These are phyloP conservation scores for Pempheris klunzingeri DNA, from an alignment of 2,797 vertebrate genomes.

Conservation along the genomic window DNA sequence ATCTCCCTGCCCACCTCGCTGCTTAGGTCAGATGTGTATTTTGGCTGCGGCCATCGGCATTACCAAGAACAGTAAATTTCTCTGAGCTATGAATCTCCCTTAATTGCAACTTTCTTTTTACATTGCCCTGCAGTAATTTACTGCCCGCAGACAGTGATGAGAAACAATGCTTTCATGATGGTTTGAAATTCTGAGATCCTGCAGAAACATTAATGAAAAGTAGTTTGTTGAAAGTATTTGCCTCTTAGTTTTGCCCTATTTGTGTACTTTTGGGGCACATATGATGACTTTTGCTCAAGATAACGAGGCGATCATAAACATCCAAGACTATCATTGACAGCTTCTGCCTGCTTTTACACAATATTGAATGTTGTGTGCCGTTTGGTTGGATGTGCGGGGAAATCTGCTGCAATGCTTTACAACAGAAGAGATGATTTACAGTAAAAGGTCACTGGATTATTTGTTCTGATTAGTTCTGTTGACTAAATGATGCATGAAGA, in stretches of 20 bases:
- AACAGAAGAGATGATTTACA: neutral
- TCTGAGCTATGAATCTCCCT: slow-evolving; percentile 74
- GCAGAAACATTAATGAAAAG: neutral
- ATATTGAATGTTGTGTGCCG: neutral
- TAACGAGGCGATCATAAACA: neutral
- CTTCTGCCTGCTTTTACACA: neutral
- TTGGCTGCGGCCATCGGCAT: slow-evolving; percentile 45
- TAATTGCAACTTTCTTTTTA: slow-evolving; percentile 71
- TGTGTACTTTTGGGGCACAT: neutral
- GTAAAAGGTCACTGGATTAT: neutral
- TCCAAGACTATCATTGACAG: neutral
- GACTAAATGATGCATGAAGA: slow-evolving; percentile 18
- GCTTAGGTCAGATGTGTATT: slow-evolving; percentile 71
- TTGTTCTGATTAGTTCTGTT: neutral
- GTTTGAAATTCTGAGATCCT: slow-evolving; percentile 32
- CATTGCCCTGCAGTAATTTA: slow-evolving; percentile 49
- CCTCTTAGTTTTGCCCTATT: neutral
- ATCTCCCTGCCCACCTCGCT: slow-evolving; percentile 34
- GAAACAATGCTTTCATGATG: slow-evolving; percentile 30
- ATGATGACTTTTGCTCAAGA: no score
- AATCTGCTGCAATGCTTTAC: neutral
- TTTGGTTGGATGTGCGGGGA: neutral
- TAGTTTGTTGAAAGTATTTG: neutral
- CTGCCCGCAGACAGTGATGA: slow-evolving; percentile 30
- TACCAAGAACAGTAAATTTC: slow-evolving; percentile 59